A percentile compares a stretch with the other conserved stretches of the same genome.
Conservation (phyloP, 92 coral and sea anemone species). For the Umimayanthus chanpuru region DNA sequence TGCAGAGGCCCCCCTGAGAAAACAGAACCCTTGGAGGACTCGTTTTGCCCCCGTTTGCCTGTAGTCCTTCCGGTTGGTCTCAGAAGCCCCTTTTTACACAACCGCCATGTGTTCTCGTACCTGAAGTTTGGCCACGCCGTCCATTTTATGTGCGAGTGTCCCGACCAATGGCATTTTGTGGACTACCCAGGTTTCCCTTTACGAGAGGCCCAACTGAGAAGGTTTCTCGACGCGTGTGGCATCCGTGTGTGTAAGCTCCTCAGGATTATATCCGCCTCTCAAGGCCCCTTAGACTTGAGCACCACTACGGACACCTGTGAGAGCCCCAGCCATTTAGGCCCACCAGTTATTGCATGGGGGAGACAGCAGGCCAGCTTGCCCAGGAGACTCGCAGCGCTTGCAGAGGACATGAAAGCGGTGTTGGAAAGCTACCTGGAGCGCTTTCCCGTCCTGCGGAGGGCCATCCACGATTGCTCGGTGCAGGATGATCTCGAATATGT, state of each 20-base stretch:
- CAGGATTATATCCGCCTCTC: conserved; percentile 70
- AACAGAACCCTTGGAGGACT: conserved; percentile 59
- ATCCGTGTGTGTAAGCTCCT: conserved; percentile 76
- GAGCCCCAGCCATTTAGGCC: conserved; percentile 47
- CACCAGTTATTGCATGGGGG: conserved; percentile 52
- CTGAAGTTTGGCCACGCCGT: conserved; percentile 82
- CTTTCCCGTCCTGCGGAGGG: conserved; percentile 67
- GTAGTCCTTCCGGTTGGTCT: conserved; percentile 85
- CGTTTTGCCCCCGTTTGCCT: conserved; percentile 74
- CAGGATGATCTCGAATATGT: conserved; percentile 79
- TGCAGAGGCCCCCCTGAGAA: conserved; percentile 39
- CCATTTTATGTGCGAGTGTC: conserved; percentile 89
- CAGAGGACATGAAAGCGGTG: conserved; percentile 70
- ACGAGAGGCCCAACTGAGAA: conserved; percentile 63
- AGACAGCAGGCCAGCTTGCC: conserved; percentile 41
- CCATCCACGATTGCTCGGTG: conserved; percentile 49
- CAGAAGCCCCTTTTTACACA: conserved; percentile 66
- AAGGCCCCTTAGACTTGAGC: conserved; percentile 55
- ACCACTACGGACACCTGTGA: conserved; percentile 39
- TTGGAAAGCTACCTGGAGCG: conserved; percentile 73
- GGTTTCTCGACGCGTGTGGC: conserved; percentile 71
- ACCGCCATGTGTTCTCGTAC: conserved; percentile 70
- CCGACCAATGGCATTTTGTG: conserved; percentile 85
- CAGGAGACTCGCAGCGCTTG: conserved; percentile 36
- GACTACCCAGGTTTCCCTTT: conserved; percentile 74